Conservation (phyloP, 1,140 invertebrate species). For the Trichonephila clavipes region DNA sequence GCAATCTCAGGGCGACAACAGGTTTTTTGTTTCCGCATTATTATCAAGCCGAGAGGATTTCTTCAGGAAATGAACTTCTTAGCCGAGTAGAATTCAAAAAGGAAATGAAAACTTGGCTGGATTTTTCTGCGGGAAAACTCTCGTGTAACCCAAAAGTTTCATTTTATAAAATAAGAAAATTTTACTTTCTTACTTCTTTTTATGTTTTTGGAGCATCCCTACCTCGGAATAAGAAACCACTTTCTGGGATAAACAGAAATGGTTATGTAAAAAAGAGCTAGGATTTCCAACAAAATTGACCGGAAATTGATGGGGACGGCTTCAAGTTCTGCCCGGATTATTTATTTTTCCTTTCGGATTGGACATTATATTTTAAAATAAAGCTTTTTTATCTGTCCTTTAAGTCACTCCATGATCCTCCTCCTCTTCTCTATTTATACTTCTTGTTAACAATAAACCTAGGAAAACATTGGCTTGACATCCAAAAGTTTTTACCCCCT, state of each 20-base stretch:
- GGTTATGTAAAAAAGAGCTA: conserved; percentile 20
- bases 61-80: conserved; percentile 53
- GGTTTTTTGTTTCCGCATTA: conserved; percentile 54
- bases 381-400: neutral
- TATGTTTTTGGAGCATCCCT: neutral
- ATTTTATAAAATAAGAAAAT: conserved; percentile 58
- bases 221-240: conserved; percentile 24
- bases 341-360: neutral
- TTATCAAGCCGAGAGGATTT: conserved; percentile 37
- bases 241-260: conserved; percentile 43
- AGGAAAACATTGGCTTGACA: too few species aligned
- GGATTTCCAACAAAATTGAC: conserved; percentile 37
- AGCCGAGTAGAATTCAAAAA: conserved; percentile 50
- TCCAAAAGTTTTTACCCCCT: too few species aligned
- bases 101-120: conserved; percentile 66
- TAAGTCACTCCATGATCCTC: neutral
- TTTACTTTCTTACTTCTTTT: neutral
- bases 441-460: too few species aligned
- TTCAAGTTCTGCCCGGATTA: conserved; percentile 15
- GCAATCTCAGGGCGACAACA: conserved; percentile 3
- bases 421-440: neutral
- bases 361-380: conserved; percentile 1
- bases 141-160: conserved; percentile 2
- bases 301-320: conserved; percentile 52
- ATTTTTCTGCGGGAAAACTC: conserved; percentile 27